Evolutionary conservation across 23 tunicate species (phyloP).

Genomic region (Botrylloides violaceus): DNA sequence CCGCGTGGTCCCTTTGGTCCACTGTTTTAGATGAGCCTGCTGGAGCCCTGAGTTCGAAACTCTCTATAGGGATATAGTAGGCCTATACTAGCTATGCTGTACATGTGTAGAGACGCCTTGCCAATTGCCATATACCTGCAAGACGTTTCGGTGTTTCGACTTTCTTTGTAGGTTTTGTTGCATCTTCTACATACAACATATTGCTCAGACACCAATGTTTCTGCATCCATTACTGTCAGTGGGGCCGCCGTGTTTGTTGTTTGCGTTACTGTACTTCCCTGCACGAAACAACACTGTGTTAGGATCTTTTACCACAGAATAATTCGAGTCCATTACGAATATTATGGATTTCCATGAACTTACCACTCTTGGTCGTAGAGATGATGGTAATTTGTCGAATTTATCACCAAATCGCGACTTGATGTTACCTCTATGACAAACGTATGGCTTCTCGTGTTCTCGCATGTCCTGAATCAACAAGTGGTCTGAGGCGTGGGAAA

Average conservation of each 20-base stretch:
- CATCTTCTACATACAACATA: constrained; percentile 52
- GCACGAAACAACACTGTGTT: too few relatives aligned
- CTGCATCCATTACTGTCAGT: constrained; percentile 52
- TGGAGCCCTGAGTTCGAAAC: too few relatives aligned
- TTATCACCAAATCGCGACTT: constrained; percentile 46
- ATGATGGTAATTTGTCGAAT: constrained; percentile 48
- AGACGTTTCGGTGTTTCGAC: constrained; percentile 34
- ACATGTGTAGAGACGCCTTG: too few relatives aligned
- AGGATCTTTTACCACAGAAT: background rate
- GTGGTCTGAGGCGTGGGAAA: too few relatives aligned
- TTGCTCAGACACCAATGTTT: constrained; percentile 50
- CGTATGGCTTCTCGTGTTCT: constrained; percentile 54
- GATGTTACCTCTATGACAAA: constrained; percentile 56
- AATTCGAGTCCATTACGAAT: background rate
- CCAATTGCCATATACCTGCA: too few relatives aligned
- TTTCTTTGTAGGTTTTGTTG: constrained; percentile 57
- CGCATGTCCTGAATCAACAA: constrained; percentile 38
- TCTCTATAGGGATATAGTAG: too few relatives aligned
- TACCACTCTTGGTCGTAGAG: constrained; percentile 30
- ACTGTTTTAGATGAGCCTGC: too few relatives aligned
- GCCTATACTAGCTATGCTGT: too few relatives aligned
- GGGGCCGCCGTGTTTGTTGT: constrained; percentile 32
- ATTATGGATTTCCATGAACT: background rate
- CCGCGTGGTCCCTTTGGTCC: too few relatives aligned
- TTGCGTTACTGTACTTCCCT: constrained; percentile 23